Evolutionary conservation across 2,888 invertebrate genomes (phyloP), one percentile per base, ranked within the genome.

Genomic region (Tiliacea aurago): DNA sequence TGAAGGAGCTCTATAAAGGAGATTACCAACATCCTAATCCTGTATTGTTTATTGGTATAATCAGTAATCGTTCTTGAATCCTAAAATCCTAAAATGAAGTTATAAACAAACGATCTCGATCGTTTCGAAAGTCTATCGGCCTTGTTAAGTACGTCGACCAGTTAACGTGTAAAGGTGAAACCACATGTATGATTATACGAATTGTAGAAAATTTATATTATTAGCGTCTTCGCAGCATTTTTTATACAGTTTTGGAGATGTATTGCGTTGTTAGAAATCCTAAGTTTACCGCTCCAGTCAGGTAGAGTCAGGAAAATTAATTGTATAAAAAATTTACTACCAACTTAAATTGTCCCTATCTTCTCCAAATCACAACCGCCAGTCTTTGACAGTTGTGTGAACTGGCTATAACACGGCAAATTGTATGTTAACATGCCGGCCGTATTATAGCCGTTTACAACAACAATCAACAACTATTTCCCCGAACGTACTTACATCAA

Each of bases 91-190:
- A 28, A 49, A 63, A 63, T 72, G 9, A 51, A 28, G 45, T n/a
- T 28, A 28, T 45, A 37, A 43, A 43, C 41, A 28, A 49, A 55
- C 18, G 33, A 79, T 37, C 37, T 65, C 11, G n/a, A 73, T 23
- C 18, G 13, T 73, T 65, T 73, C 13, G 74, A 80, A 61, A 73
- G 74, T 73, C 28, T 13, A 41, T 37, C 13, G 74, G 2, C 81
- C 81, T 65, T 63, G 56, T n/a, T 10, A 9, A 59, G 68, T 55
- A 49, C 47, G 3, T 49, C 47, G 20, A 23, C 18, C 28, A 45
- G 28, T 49, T 61, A 43, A 20, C 23, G n/a, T 49, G 59, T 76
- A 58, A 64, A 65, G 45, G 61, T 70, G 33, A 78, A 76, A 61
- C 23, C 15, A 78, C n/a, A 49, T 43, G 4, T 20, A 23, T 28